Evolutionary conservation across 2,113 vertebrate genomes (phyloP).

Genomic region (Paratilapia polleni): DNA sequence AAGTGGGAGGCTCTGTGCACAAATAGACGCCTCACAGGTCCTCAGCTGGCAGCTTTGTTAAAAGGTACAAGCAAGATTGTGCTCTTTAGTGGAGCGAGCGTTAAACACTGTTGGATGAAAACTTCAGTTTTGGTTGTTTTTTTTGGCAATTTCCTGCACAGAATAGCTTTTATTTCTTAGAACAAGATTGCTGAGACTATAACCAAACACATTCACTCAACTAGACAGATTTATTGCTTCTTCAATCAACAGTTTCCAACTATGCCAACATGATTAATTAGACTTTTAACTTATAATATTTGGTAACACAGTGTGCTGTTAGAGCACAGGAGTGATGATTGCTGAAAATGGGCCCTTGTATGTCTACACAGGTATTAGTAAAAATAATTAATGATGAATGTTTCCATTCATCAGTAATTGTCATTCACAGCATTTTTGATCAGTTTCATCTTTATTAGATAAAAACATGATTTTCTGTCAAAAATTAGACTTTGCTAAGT

Average conservation of each 20-base stretch:
- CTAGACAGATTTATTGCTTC: not conserved
- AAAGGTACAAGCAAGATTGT: not conserved
- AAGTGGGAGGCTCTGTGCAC: not conserved
- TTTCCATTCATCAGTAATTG: not conserved
- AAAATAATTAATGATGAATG: not conserved
- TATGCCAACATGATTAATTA: not conserved
- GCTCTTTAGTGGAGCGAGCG: not conserved
- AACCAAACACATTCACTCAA: not conserved
- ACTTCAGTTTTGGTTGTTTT: no score
- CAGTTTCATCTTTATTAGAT: not conserved
- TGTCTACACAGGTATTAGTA: not conserved
- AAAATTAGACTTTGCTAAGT: not conserved
- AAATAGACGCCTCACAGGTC: not conserved
- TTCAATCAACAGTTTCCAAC: not conserved
- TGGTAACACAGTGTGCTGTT: not conserved
- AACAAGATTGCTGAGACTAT: not conserved
- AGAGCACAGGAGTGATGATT: not conserved
- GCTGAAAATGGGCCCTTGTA: not conserved
- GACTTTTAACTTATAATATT: not conserved
- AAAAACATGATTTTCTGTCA: not conserved
- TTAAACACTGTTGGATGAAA: not conserved
- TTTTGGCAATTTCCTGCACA: not conserved
- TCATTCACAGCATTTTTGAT: not conserved
- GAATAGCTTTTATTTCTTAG: no score
- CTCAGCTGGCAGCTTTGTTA: slow-evolving; percentile 1